Percentiles rank a stretch among this genome's conserved stretches.
Evolutionary conservation across 2,113 vertebrate genomes (phyloP).

Genomic region (Tichodroma muraria): DNA sequence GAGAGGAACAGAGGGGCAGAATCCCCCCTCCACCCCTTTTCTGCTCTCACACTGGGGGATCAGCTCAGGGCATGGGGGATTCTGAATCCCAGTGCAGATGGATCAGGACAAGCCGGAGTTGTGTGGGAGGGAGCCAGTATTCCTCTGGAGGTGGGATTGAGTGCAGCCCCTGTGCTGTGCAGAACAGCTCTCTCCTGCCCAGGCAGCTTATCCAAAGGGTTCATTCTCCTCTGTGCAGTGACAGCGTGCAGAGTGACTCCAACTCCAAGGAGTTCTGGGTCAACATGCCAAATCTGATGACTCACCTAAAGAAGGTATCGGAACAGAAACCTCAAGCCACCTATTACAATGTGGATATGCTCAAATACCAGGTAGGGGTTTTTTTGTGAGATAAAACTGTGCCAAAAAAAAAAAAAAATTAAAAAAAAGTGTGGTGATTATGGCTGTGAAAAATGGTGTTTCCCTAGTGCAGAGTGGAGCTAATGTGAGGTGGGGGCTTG

Average conservation of each 20-base stretch:
- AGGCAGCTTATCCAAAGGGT: neutral
- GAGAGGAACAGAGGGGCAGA: neutral
- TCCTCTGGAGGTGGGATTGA: neutral
- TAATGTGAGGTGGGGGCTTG: neutral
- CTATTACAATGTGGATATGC: conserved; percentile 99
- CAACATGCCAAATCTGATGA: conserved; percentile 97
- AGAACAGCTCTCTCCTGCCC: neutral
- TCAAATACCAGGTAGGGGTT: conserved; percentile 91
- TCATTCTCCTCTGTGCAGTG: conserved; percentile 68
- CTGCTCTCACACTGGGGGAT: neutral
- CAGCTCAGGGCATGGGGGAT: neutral
- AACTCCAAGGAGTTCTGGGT: conserved; percentile 95
- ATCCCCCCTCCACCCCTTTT: neutral
- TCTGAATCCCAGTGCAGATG: neutral
- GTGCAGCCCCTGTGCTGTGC: accelerated
- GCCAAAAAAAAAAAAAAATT: neutral
- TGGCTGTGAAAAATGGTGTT: neutral
- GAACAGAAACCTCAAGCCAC: conserved; percentile 97
- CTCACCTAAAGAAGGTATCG: conserved; percentile 93
- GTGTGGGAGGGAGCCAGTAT: accelerated
- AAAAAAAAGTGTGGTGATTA: neutral
- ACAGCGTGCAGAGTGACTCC: conserved; percentile 73
- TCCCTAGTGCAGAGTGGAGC: neutral
- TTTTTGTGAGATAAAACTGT: neutral
- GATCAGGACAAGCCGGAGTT: neutral